These are phyloP conservation scores for Leptinotarsa rubiginosa DNA, from an alignment of 2,888 invertebrate species.

Conservation along the genomic window DNA sequence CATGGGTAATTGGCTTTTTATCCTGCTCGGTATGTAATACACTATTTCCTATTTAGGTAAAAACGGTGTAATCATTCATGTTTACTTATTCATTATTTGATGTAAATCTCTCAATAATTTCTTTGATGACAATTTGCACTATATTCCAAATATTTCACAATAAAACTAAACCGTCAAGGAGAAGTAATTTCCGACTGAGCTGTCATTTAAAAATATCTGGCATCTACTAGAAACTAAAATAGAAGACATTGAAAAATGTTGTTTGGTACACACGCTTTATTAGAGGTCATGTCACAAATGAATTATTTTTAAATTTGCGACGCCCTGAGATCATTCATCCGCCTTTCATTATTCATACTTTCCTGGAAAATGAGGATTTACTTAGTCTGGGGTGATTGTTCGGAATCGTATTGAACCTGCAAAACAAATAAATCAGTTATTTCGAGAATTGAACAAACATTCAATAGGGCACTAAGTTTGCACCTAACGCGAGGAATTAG, in stretches of 20 bases:
- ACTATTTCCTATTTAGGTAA: no score
- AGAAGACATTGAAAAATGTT: constrained; percentile 34
- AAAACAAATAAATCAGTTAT: background rate
- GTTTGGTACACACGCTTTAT: constrained; percentile 24
- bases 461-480: no score
- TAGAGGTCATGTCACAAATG: constrained; percentile 21
- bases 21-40: no score
- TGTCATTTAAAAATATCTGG: constrained; percentile 21
- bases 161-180: background rate
- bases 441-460: no score
- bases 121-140: background rate
- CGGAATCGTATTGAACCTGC: background rate
- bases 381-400: background rate
- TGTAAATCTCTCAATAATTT: background rate
- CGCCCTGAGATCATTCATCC: constrained; percentile 18
- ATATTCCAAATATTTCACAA: background rate
- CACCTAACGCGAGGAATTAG: no score
- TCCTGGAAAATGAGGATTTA: background rate
- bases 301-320: constrained; percentile 23
- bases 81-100: no score
- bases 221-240: constrained; percentile 22
- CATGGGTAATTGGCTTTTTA: no score
- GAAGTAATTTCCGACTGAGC: constrained; percentile 15
- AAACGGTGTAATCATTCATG: no score
- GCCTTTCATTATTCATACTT: background rate